Evolutionary conservation across 2,888 invertebrate species (phyloP).

Genomic region (Ichneumoninae sp.): DNA sequence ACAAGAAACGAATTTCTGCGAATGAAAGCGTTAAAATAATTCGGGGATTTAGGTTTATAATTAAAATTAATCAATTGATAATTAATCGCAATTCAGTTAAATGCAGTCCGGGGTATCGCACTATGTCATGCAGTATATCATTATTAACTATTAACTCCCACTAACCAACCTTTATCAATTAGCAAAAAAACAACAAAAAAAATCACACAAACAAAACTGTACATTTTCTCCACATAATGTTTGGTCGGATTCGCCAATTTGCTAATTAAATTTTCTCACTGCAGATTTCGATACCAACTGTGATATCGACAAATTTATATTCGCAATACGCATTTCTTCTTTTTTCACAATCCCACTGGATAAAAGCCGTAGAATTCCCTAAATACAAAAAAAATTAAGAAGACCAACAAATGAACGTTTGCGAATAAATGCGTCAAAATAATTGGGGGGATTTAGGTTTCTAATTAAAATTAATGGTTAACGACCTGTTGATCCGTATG

Average conservation of each 20-base stretch:
- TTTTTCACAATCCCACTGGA: neutral
- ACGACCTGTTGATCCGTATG: conserved; percentile 54
- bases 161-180: too few species aligned
- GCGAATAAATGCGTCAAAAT: neutral
- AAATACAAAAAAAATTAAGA: neutral
- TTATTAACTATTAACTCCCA: too few species aligned
- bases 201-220: neutral
- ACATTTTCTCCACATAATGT: too few species aligned
- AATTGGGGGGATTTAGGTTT: neutral
- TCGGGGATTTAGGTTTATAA: neutral
- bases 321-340: neutral
- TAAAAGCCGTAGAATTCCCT: neutral
- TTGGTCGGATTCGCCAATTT: too few species aligned
- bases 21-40: neutral
- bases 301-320: too few species aligned
- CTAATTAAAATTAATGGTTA: conserved; percentile 48
- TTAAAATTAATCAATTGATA: conserved; percentile 37
- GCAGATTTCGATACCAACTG: too few species aligned
- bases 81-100: neutral
- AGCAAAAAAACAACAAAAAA: too few species aligned
- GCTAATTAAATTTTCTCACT: too few species aligned
- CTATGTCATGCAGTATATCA: neutral
- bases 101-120: too few species aligned
- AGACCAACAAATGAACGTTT: neutral
- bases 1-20: neutral